Conservation (phyloP, 2,888 invertebrate species). For the Lycophotia porphyrea region DNA sequence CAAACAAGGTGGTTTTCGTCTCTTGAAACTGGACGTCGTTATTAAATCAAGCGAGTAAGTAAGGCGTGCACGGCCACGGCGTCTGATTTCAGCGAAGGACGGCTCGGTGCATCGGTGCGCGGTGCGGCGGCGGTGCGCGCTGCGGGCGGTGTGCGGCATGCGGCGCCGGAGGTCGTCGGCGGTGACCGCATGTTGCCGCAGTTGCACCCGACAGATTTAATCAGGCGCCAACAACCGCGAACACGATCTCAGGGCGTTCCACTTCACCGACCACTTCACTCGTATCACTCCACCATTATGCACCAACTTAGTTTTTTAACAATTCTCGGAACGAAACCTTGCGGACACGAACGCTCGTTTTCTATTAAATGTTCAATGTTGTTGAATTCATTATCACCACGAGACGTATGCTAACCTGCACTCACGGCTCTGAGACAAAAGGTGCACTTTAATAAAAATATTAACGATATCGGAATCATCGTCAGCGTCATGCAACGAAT, state of each 20-base stretch:
- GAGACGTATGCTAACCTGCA: constrained; percentile 55
- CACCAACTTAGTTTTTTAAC: constrained; percentile 61
- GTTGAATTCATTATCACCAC: constrained; percentile 50
- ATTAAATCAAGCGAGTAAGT: constrained; percentile 61
- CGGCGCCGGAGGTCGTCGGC: constrained; percentile 61
- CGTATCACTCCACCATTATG: constrained; percentile 64
- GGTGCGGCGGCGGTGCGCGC: constrained; percentile 1
- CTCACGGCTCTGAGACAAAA: constrained; percentile 51
- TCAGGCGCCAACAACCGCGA: constrained; percentile 80
- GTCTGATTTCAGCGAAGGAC: constrained; percentile 55
- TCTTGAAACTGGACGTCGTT: constrained; percentile 53
- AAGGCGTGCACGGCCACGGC: constrained; percentile 45
- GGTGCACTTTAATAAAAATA: constrained; percentile 58
- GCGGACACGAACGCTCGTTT: constrained; percentile 64
- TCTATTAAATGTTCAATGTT: constrained; percentile 62
- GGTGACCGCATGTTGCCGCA: constrained; percentile 73
- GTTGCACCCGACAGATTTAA: constrained; percentile 81
- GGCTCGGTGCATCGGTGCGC: constrained; percentile 27
- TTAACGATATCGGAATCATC: constrained; percentile 61
- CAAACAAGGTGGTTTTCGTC: constrained; percentile 46
- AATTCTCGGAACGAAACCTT: constrained; percentile 61
- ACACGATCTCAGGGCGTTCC: constrained; percentile 78
- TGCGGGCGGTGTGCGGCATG: constrained; percentile 14
- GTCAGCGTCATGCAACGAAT: constrained; percentile 70
- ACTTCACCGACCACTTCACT: constrained; percentile 71